phyloP scores from a whole-genome alignment of 1,140 invertebrate genomes.

The Drosophila arawakana region DNA sequence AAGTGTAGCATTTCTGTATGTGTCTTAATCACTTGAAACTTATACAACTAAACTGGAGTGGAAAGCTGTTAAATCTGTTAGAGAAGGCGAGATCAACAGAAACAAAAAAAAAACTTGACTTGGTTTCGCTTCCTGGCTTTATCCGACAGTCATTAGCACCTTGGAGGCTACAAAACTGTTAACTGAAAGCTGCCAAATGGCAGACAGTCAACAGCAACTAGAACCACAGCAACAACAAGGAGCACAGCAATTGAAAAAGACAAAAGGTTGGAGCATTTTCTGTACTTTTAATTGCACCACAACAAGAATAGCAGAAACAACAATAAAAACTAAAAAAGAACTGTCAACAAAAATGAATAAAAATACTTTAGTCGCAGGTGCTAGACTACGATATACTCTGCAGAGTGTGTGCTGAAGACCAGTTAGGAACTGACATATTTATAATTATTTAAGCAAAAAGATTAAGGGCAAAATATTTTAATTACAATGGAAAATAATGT shows the following conservation, averaged over 20 bases:
- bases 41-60: constrained; percentile 14
- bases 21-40: constrained; percentile 50
- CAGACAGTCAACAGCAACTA: background rate
- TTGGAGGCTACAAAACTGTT: background rate
- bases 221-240: background rate
- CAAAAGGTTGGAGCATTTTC: constrained; percentile 13
- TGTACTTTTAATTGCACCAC: constrained; percentile 37
- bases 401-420: too few relatives aligned
- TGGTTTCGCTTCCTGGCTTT: constrained; percentile 17
- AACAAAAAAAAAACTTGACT: constrained; percentile 4
- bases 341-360: background rate
- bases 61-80: constrained; percentile 18
- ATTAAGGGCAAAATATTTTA: too few relatives aligned
- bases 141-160: constrained; percentile 36
- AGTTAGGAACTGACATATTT: too few relatives aligned
- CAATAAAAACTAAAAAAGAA: background rate
- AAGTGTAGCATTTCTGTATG: background rate
- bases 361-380: too few relatives aligned
- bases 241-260: background rate
- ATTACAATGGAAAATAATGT: too few relatives aligned
- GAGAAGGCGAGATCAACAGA: constrained; percentile 17
- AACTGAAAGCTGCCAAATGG: constrained; percentile 29
- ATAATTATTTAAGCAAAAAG: too few relatives aligned
- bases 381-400: too few relatives aligned
- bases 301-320: background rate